These are phyloP conservation scores for Campoplex capitator DNA, from an alignment of 2,888 invertebrate species.

Conservation along the genomic window DNA sequence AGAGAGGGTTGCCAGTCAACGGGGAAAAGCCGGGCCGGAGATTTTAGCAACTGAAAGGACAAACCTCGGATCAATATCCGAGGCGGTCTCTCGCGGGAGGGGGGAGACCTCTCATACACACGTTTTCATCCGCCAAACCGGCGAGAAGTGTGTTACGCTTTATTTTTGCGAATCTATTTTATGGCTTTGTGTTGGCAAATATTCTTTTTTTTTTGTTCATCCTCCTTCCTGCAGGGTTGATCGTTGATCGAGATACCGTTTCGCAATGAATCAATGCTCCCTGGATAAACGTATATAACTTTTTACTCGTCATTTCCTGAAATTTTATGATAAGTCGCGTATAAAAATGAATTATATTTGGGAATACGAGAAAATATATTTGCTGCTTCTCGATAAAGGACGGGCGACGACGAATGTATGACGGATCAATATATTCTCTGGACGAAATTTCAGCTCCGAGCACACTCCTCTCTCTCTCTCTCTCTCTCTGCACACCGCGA, in stretches of 20 bases:
- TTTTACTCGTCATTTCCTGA: too few relatives aligned
- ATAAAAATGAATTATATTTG: background rate
- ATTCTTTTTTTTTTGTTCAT: background rate
- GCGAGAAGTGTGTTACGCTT: conserved; percentile 17
- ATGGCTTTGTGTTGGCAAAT: background rate
- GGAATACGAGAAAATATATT: background rate
- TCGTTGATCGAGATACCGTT: background rate
- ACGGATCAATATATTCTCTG: conserved; percentile 50
- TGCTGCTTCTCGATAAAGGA: background rate
- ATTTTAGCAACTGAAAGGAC: conserved; percentile 68
- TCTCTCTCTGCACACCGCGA: background rate
- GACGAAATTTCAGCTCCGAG: conserved; percentile 19
- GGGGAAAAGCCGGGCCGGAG: conserved; percentile 54
- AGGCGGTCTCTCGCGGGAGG: conserved; percentile 51
- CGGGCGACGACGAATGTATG: conserved; percentile 33
- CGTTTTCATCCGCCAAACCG: conserved; percentile 51
- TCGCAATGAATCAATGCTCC: background rate
- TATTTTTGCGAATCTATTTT: background rate
- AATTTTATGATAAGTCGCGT: too few relatives aligned
- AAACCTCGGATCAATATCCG: conserved; percentile 68
- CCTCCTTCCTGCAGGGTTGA: background rate
- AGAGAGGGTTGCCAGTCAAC: conserved; percentile 62
- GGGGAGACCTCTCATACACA: conserved; percentile 40
- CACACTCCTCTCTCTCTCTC: background rate
- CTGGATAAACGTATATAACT: background rate